A percentile compares a stretch with the other conserved stretches of the same genome.
Conservation (phyloP, 2,113 vertebrate species). For the Vireo altiloquus region DNA sequence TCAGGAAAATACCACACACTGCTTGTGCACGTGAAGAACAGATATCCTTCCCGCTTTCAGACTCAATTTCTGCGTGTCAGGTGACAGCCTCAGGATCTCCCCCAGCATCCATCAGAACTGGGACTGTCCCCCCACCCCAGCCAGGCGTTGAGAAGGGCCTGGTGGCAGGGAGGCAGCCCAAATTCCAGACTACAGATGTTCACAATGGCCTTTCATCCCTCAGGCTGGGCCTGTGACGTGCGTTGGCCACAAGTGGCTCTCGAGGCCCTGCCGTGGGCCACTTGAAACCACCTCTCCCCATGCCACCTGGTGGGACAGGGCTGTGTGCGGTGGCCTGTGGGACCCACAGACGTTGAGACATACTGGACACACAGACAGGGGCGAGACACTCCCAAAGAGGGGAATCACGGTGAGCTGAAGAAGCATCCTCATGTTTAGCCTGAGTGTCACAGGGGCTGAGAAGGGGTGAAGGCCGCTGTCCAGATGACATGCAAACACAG, state of each 20-base stretch:
- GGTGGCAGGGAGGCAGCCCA: not conserved
- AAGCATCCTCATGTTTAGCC: too few species aligned
- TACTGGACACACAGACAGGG: fast-evolving
- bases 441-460: not conserved
- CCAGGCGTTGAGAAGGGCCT: fast-evolving
- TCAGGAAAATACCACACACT: not conserved
- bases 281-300: not conserved
- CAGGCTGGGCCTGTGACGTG: not conserved
- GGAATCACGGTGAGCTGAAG: not conserved
- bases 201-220: fast-evolving
- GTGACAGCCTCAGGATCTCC: fast-evolving
- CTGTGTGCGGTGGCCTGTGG: fast-evolving
- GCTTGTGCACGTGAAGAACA: not conserved
- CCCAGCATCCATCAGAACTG: fast-evolving
- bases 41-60: not conserved
- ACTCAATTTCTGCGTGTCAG: fast-evolving
- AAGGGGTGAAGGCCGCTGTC: not conserved
- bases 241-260: fast-evolving
- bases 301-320: fast-evolving
- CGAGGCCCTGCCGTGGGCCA: fast-evolving
- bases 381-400: not conserved
- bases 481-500: not conserved
- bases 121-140: fast-evolving
- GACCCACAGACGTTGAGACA: fast-evolving
- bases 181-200: fast-evolving